Evolutionary conservation across 2,797 vertebrate species (phyloP).

Genomic region (Halcyon smyrnensis): DNA sequence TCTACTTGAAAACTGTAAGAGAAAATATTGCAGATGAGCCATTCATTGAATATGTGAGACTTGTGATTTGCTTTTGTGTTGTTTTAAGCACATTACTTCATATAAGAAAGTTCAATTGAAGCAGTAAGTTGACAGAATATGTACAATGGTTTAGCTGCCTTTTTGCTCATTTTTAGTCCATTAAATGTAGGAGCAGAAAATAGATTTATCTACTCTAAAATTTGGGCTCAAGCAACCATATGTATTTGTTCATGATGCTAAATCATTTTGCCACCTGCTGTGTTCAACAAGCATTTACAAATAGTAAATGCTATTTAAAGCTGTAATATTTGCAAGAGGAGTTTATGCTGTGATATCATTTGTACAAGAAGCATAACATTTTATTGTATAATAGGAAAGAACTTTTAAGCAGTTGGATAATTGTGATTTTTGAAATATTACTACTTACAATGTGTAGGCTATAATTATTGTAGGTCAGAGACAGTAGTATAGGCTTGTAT

Average conservation of each 20-base stretch:
- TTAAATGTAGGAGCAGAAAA: slow-evolving; percentile 75
- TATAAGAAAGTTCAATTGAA: slow-evolving; percentile 55
- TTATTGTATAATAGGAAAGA: neutral
- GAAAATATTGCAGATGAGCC: slow-evolving; percentile 5
- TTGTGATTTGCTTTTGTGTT: slow-evolving; percentile 50
- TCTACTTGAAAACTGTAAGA: slow-evolving; percentile 29
- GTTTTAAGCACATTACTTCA: slow-evolving; percentile 30
- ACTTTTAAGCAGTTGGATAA: slow-evolving; percentile 63
- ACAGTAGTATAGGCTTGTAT: neutral
- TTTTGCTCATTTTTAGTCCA: slow-evolving; percentile 74
- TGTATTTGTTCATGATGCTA: slow-evolving; percentile 76
- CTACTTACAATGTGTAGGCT: slow-evolving; percentile 10
- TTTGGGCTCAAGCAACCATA: slow-evolving; percentile 74
- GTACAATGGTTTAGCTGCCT: slow-evolving; percentile 54
- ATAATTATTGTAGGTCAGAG: neutral
- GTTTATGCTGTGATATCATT: slow-evolving; percentile 51
- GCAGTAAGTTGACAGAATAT: slow-evolving; percentile 39
- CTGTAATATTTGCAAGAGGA: slow-evolving; percentile 69
- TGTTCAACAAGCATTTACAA: slow-evolving; percentile 74
- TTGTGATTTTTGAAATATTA: slow-evolving; percentile 60
- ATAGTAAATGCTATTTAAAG: slow-evolving; percentile 76
- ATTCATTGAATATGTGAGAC: slow-evolving; percentile 4
- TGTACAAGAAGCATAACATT: slow-evolving; percentile 4
- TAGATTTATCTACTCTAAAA: slow-evolving; percentile 76
- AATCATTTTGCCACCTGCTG: slow-evolving; percentile 77